A percentile compares a stretch with the other conserved stretches of the same genome.
Conservation (phyloP, 2,797 vertebrate species). For the Sciurus carolinensis region DNA sequence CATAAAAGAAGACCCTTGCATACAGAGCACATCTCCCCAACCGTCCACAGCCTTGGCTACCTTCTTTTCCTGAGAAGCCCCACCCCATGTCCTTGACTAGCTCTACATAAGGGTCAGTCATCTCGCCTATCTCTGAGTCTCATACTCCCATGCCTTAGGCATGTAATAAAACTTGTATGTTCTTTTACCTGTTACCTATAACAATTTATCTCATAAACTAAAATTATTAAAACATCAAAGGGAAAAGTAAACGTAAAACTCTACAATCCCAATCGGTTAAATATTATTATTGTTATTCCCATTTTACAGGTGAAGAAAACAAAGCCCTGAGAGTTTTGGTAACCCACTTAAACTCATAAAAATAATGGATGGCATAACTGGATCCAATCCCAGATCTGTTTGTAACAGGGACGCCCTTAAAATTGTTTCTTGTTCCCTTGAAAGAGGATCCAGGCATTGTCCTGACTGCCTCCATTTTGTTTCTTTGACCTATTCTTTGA, state of each 20-base stretch:
- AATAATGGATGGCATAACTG: neutral
- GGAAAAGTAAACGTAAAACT: neutral
- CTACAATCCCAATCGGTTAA: neutral
- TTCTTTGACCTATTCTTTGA: neutral
- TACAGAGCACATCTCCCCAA: neutral
- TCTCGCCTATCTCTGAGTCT: neutral
- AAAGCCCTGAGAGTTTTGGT: neutral
- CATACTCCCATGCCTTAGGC: neutral
- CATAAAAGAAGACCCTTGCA: too few relatives aligned
- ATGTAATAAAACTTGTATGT: neutral
- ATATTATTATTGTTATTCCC: conserved; percentile 10
- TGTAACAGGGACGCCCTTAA: neutral
- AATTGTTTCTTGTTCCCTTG: neutral
- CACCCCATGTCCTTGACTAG: neutral
- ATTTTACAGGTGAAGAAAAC: conserved; percentile 1
- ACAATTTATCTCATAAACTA: neutral
- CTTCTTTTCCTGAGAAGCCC: neutral
- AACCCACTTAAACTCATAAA: conserved; percentile 2
- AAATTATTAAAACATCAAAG: neutral
- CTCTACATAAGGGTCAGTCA: neutral
- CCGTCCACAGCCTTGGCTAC: neutral
- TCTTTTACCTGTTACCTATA: neutral
- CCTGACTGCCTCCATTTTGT: neutral
- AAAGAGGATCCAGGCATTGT: neutral
- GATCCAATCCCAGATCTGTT: neutral